phyloP scores from a whole-genome alignment of 2,888 invertebrate genomes.

The Drosophila borealis region DNA sequence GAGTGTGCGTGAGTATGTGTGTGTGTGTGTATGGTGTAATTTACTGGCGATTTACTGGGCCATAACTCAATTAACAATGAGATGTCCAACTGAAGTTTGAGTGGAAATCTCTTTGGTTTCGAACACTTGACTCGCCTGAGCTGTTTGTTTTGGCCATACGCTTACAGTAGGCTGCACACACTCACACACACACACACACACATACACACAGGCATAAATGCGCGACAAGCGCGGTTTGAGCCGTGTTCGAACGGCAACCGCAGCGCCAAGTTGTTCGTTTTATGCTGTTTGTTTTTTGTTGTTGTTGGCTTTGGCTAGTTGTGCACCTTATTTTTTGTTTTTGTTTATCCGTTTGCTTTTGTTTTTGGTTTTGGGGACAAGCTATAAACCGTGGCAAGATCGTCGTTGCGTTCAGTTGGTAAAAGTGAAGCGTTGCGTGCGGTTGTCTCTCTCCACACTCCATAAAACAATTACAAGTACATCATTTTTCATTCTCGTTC shows the following conservation, averaged over 20 bases:
- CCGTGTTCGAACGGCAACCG: constrained; percentile 61
- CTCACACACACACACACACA: constrained; percentile 1
- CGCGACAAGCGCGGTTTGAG: constrained; percentile 53
- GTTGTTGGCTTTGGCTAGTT: constrained; percentile 31
- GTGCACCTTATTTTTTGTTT: constrained; percentile 41
- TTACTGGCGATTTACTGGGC: constrained; percentile 48
- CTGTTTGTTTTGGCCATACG: constrained; percentile 16
- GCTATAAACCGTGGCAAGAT: constrained; percentile 85
- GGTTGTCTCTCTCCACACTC: constrained; percentile 67
- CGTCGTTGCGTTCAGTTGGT: constrained; percentile 84
- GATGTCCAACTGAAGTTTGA: constrained; percentile 43
- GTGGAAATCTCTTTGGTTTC: constrained; percentile 42
- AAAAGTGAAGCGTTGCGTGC: constrained; percentile 84
- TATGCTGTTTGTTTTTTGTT: constrained; percentile 25
- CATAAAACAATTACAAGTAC: constrained; percentile 28
- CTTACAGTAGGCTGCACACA: background rate
- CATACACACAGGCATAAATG: background rate
- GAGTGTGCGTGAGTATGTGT: background rate
- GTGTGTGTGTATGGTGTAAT: constrained; percentile 11
- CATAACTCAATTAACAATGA: constrained; percentile 65
- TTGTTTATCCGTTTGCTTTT: constrained; percentile 42
- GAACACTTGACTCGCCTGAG: constrained; percentile 27
- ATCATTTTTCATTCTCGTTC: constrained; percentile 25
- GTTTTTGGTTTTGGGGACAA: constrained; percentile 82
- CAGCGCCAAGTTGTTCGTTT: constrained; percentile 34